These are phyloP conservation scores for Xenopus borealis DNA, from an alignment of 2,113 vertebrate species.

Conservation along the genomic window DNA sequence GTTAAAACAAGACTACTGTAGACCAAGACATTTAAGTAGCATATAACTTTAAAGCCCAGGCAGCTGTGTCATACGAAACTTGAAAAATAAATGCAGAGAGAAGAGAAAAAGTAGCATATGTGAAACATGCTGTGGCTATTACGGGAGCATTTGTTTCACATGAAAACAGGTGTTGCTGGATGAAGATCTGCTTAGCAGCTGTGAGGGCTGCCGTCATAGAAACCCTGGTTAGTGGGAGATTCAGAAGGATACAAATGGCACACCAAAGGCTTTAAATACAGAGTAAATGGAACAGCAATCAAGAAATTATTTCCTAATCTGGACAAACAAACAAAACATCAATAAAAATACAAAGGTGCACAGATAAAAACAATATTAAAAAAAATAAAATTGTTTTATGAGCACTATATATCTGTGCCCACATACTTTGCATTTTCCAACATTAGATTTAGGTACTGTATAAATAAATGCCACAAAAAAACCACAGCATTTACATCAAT, in stretches of 20 bases:
- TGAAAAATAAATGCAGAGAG: constrained; percentile 28
- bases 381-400: no score
- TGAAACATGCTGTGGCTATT: constrained; percentile 42
- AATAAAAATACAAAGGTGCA: background rate
- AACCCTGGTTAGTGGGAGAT: background rate
- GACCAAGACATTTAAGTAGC: constrained; percentile 19
- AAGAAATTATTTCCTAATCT: background rate
- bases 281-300: background rate
- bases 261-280: no score
- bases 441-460: background rate
- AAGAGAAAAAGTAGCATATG: constrained; percentile 38
- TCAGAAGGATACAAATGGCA: background rate
- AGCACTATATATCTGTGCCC: background rate
- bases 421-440: background rate
- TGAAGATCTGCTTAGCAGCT: constrained; percentile 37
- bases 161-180: constrained; percentile 43
- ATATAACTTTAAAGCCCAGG: constrained; percentile 9
- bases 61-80: constrained; percentile 42
- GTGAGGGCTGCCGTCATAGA: background rate
- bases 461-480: background rate
- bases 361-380: no score
- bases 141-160: constrained; percentile 45
- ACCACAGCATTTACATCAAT: no score
- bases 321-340: background rate
- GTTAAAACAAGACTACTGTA: background rate